phyloP scores from a whole-genome alignment of 2,888 invertebrate genomes.

The Carabus problematicus region DNA sequence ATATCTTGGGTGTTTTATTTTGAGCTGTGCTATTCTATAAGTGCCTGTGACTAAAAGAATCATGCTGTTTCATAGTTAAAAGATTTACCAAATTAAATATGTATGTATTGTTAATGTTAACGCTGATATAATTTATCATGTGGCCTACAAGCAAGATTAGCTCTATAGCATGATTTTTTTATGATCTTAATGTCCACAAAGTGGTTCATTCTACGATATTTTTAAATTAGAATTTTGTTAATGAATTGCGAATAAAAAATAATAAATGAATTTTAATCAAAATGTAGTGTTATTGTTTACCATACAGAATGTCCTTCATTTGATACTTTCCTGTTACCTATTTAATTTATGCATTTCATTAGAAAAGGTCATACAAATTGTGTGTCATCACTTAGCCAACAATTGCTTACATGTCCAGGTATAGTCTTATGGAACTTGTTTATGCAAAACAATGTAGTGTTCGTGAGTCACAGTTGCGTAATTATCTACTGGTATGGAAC shows the following conservation, averaged over 20 bases:
- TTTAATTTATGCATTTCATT: slow-evolving; percentile 32
- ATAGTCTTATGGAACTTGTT: slow-evolving; percentile 24
- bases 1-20: slow-evolving; percentile 39
- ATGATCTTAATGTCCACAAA: slow-evolving; percentile 37
- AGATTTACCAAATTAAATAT: not conserved
- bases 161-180: slow-evolving; percentile 42
- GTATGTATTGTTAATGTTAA: slow-evolving; percentile 19
- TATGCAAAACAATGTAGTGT: not conserved
- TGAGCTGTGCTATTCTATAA: slow-evolving; percentile 43
- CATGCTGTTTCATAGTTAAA: slow-evolving; percentile 31
- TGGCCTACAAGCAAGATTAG: slow-evolving; percentile 27
- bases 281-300: slow-evolving; percentile 6
- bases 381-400: slow-evolving; percentile 33
- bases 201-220: slow-evolving; percentile 40
- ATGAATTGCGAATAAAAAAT: slow-evolving; percentile 35
- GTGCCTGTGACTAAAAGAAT: slow-evolving; percentile 42
- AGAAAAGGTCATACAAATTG: slow-evolving; percentile 34
- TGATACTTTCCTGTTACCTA: slow-evolving; percentile 14
- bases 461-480: no score
- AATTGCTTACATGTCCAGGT: slow-evolving; percentile 22
- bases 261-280: slow-evolving; percentile 36
- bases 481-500: no score
- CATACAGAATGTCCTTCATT: slow-evolving; percentile 22
- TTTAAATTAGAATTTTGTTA: slow-evolving; percentile 41
- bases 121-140: slow-evolving; percentile 22